Evolutionary conservation across 1,140 invertebrate species (phyloP).

Genomic region (Marisa cornuarietis): DNA sequence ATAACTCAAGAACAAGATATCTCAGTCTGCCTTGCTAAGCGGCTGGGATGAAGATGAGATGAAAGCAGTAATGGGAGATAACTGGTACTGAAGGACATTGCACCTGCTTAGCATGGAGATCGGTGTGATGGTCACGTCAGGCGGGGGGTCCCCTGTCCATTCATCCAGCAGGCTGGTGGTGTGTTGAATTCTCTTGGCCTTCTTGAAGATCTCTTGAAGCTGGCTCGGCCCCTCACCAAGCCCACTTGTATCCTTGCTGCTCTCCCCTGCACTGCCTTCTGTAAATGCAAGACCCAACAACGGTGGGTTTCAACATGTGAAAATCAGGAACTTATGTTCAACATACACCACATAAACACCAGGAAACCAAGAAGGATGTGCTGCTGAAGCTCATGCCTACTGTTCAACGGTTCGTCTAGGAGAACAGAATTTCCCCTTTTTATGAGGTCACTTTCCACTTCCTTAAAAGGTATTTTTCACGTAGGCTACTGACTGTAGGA

Average conservation of each 20-base stretch:
- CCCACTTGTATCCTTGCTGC: slow-evolving; percentile 22
- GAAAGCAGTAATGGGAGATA: not conserved
- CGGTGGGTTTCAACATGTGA: not conserved
- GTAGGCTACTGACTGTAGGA: too few relatives aligned
- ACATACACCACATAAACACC: not conserved
- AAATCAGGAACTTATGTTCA: not conserved
- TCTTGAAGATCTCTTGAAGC: slow-evolving; percentile 53
- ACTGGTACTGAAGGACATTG: too few relatives aligned
- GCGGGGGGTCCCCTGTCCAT: slow-evolving; percentile 21
- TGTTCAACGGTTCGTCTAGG: too few relatives aligned
- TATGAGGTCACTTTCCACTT: too few relatives aligned
- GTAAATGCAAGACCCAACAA: not conserved
- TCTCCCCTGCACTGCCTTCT: slow-evolving; percentile 18
- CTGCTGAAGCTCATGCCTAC: too few relatives aligned
- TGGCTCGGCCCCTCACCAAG: slow-evolving; percentile 30
- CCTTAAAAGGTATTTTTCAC: too few relatives aligned
- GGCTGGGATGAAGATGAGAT: not conserved
- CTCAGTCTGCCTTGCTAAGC: not conserved
- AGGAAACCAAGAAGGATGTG: too few relatives aligned
- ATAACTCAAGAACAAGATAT: too few relatives aligned
- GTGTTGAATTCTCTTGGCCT: slow-evolving; percentile 48
- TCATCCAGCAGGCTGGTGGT: slow-evolving; percentile 10
- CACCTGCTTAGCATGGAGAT: not conserved
- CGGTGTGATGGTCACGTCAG: slow-evolving; percentile 25
- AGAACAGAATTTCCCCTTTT: too few relatives aligned